Percentiles rank a stretch among this genome's conserved stretches.
phyloP scores from a whole-genome alignment of 2,797 vertebrate species.

The Gobionotothen gibberifrons region DNA sequence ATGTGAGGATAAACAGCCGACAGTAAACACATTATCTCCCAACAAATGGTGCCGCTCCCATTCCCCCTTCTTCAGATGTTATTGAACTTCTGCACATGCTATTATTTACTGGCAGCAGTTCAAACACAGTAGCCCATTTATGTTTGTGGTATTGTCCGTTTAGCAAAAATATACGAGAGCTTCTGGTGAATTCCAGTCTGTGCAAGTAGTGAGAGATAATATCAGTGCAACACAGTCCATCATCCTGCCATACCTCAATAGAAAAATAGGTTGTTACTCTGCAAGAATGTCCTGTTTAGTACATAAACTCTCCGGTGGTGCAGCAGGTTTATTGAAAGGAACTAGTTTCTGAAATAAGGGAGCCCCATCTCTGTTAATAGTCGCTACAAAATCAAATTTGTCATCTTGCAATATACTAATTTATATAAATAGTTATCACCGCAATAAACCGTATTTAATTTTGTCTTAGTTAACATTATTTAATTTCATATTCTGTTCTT shows the following conservation, averaged over 20 bases:
- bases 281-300: constrained; percentile 1
- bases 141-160: constrained; percentile 7
- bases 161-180: neutral
- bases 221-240: neutral
- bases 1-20: constrained; percentile 38
- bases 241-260: neutral
- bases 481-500: too few relatives aligned
- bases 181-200: constrained; percentile 8
- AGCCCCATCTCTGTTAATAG: neutral
- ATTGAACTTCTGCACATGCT: constrained; percentile 9
- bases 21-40: constrained; percentile 38
- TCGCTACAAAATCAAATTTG: neutral
- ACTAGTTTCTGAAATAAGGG: neutral
- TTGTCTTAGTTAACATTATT: too few relatives aligned
- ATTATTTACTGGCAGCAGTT: constrained; percentile 6
- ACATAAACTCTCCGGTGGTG: neutral
- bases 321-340: neutral
- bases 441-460: too few relatives aligned
- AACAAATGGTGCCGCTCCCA: constrained; percentile 25
- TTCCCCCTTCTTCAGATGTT: constrained; percentile 16
- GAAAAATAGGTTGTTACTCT: neutral
- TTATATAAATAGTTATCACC: too few relatives aligned
- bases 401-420: too few relatives aligned
- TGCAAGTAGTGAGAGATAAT: neutral
- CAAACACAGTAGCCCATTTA: constrained; percentile 5